Percentiles rank a stretch among this genome's conserved stretches.
Conservation (phyloP, 2,797 vertebrate species). For the Chaenodraco wilsoni region DNA sequence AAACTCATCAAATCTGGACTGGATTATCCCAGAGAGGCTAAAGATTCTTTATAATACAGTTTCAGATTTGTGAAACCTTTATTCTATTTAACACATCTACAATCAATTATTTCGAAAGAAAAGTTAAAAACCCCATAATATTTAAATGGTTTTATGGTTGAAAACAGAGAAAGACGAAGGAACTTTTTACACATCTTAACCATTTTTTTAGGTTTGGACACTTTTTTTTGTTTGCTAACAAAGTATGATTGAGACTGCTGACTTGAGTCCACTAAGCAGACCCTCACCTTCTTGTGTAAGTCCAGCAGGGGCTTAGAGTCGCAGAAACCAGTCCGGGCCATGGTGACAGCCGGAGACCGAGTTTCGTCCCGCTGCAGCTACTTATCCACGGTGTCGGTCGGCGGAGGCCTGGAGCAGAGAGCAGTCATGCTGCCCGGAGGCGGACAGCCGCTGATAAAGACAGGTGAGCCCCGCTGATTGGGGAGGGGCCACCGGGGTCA, state of each 20-base stretch:
- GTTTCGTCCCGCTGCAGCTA: slow-evolving; percentile 79
- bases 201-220: accelerated
- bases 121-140: too few relatives aligned
- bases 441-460: slow-evolving; percentile 51
- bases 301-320: slow-evolving; percentile 84
- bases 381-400: slow-evolving; percentile 63
- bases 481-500: slow-evolving; percentile 28
- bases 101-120: not conserved
- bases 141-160: not conserved
- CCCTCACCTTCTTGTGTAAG: slow-evolving; percentile 80
- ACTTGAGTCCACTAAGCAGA: not conserved
- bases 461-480: slow-evolving; percentile 69
- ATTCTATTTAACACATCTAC: not conserved
- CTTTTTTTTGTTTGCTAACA: not conserved
- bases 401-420: slow-evolving; percentile 23
- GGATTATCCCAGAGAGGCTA: too few relatives aligned
- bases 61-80: too few relatives aligned
- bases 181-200: too few relatives aligned
- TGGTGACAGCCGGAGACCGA: slow-evolving; percentile 65
- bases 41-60: too few relatives aligned
- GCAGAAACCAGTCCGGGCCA: slow-evolving; percentile 84
- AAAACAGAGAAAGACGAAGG: not conserved
- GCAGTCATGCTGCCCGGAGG: not conserved
- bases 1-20: too few relatives aligned
- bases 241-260: not conserved